Evolutionary conservation across 2,888 invertebrate species (phyloP).

Genomic region (Charanyca ferruginea): DNA sequence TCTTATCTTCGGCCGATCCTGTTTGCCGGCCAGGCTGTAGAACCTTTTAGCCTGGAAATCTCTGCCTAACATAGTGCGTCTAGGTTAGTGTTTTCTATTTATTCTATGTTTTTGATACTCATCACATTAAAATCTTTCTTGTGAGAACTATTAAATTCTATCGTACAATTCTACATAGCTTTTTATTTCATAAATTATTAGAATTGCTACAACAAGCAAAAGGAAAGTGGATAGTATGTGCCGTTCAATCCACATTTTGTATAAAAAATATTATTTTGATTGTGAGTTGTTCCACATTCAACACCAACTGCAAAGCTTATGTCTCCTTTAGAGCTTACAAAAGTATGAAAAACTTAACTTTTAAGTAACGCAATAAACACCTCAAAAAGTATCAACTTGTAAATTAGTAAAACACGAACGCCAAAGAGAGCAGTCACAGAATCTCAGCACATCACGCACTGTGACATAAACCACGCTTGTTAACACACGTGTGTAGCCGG

Average conservation of each 20-base stretch:
- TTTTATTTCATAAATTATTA: no score
- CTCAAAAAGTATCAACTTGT: not conserved
- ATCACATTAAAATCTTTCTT: no score
- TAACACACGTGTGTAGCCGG: constrained; percentile 6
- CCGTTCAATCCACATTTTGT: not conserved
- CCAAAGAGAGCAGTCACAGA: constrained; percentile 33
- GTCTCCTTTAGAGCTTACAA: not conserved
- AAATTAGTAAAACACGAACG: constrained; percentile 1
- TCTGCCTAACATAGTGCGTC: no score
- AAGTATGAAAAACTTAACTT: not conserved
- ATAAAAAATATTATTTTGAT: not conserved
- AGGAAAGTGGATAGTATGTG: no score
- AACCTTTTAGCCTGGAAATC: no score
- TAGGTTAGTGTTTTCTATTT: no score
- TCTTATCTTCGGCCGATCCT: no score
- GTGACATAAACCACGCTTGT: constrained; percentile 48
- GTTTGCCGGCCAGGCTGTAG: no score
- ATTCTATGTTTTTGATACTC: no score
- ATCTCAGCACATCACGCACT: constrained; percentile 58
- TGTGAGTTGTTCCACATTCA: not conserved
- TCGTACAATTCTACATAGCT: no score
- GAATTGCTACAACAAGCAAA: no score
- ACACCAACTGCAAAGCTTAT: not conserved
- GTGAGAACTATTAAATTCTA: no score
- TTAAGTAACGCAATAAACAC: constrained; percentile 13